Evolutionary conservation across 2,888 invertebrate genomes (phyloP).

Genomic region (Microdon myrmicae): DNA sequence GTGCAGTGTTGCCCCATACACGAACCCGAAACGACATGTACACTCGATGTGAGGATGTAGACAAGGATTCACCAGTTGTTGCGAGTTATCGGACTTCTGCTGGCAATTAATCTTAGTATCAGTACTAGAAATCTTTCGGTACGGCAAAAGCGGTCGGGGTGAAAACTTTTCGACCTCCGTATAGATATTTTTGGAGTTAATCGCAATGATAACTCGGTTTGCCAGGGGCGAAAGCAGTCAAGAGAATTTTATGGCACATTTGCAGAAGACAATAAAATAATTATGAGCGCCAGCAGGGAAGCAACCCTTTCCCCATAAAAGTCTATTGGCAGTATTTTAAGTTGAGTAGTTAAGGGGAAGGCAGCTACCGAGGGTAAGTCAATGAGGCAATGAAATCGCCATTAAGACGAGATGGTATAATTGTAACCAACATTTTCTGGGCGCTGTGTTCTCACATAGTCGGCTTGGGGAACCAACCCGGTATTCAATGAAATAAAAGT

Average conservation of each 20-base stretch:
- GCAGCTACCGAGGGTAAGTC: too few species aligned
- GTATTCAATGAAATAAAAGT: too few species aligned
- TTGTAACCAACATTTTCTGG: too few species aligned
- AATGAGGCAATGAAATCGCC: too few species aligned
- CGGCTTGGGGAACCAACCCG: too few species aligned
- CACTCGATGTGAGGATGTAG: conserved; percentile 9
- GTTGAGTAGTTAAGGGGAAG: conserved; percentile 21
- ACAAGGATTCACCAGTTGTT: conserved; percentile 25
- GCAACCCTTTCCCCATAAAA: conserved; percentile 20
- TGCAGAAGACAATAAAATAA: conserved; percentile 59
- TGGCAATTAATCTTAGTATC: conserved; percentile 44
- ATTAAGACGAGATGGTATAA: too few species aligned
- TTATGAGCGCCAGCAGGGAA: conserved; percentile 48
- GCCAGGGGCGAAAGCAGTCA: conserved; percentile 14
- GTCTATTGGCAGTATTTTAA: conserved; percentile 32
- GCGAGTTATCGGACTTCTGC: conserved; percentile 30
- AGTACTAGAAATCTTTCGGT: conserved; percentile 1
- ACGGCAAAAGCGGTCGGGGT: background rate
- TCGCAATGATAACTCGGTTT: conserved; percentile 28
- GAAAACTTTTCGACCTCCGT: conserved; percentile 36
- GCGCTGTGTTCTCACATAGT: too few species aligned
- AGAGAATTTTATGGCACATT: conserved; percentile 60
- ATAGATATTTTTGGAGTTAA: conserved; percentile 24
- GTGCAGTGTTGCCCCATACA: conserved; percentile 1
- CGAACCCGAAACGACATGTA: conserved; percentile 3